Base-by-base conservation (phyloP, 2,888 invertebrate genomes). In the Eretmocerus hayati region DNA sequence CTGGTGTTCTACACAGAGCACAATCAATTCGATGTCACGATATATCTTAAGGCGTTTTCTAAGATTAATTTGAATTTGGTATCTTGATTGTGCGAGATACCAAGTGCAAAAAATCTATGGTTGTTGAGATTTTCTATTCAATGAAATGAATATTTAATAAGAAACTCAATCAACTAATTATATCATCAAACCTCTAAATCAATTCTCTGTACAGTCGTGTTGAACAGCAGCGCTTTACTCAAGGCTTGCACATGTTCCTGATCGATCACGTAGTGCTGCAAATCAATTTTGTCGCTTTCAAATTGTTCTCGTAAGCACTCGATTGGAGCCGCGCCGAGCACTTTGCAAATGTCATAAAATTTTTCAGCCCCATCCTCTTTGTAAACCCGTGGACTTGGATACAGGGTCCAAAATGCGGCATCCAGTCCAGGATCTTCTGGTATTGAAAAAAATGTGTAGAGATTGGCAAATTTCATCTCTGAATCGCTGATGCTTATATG, bases 161-260 rank as follows among this genome's bases (percentile, higher is more conserved):
- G n/a, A n/a, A n/a, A n/a, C n/a, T n/a, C n/a, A n/a, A n/a, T n/a
- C n/a, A n/a, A n/a, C n/a, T n/a, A n/a, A n/a, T n/a, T n/a, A n/a
- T n/a, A n/a, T n/a, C n/a, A n/a, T n/a, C 26, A 26, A 51, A 70
- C 69, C 56, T 62, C 59, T 2, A 71, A 56, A 53, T 66, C 50
- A 9, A 71, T 18, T 9, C 19, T 56, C 46, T 58, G 54, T 16
- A 69, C 64, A 11, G 53, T 58, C 13, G 48, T 44, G 42, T 69
- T 70, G 2, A 52, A 32, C 26, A 43, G 23, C 2, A 68, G n/a
- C 8, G 65, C 62, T 36, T 66, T 59, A 20, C 58, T 62, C 41
- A 71, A 56, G 6, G 56, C 57, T 50, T 53, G 55, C 1, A 69
- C 32, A 26, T 61, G 50, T 47, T 58, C 56, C 3, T 66, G 52